A percentile compares a stretch with the other conserved stretches of the same genome.
These are phyloP conservation scores for Dendrolimus houi DNA, from an alignment of 2,888 invertebrate genomes.

Conservation along the genomic window DNA sequence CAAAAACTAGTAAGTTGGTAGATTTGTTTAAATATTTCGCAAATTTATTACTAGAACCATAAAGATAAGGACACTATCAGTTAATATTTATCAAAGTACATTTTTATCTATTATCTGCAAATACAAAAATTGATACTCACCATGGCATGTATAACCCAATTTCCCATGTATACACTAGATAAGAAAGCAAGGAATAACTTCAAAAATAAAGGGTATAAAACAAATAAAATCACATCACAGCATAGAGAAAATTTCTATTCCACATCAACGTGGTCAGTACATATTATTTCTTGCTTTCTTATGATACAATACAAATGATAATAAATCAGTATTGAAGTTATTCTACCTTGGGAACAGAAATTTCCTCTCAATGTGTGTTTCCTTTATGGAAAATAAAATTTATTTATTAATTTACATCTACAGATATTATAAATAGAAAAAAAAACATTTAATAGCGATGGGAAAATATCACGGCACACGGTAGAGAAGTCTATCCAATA, in stretches of 20 bases:
- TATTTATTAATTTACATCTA: constrained; percentile 20
- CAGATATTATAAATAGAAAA: constrained; percentile 12
- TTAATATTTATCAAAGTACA: constrained; percentile 16
- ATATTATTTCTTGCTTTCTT: constrained; percentile 66
- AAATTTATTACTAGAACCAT: constrained; percentile 13
- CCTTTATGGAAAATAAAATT: constrained; percentile 13
- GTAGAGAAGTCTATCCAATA: constrained; percentile 10
- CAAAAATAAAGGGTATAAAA: constrained; percentile 24
- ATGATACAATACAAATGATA: constrained; percentile 24
- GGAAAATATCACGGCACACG: constrained; percentile 38
- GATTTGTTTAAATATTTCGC: constrained; percentile 8
- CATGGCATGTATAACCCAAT: constrained; percentile 51
- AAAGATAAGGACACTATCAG: constrained; percentile 23
- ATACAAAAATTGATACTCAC: constrained; percentile 53
- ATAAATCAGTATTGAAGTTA: constrained; percentile 33
- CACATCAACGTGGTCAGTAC: constrained; percentile 29
- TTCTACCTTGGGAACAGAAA: constrained; percentile 72
- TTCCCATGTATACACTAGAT: constrained; percentile 55
- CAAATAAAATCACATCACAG: constrained; percentile 53
- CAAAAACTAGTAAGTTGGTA: no score
- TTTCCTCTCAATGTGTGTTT: constrained; percentile 63
- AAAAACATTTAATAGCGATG: constrained; percentile 48
- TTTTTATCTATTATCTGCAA: constrained; percentile 38
- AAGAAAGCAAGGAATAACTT: constrained; percentile 72
- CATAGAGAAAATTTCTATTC: constrained; percentile 75